Conservation (phyloP, 2,797 vertebrate species). For the Gymnopithys bicolor region DNA sequence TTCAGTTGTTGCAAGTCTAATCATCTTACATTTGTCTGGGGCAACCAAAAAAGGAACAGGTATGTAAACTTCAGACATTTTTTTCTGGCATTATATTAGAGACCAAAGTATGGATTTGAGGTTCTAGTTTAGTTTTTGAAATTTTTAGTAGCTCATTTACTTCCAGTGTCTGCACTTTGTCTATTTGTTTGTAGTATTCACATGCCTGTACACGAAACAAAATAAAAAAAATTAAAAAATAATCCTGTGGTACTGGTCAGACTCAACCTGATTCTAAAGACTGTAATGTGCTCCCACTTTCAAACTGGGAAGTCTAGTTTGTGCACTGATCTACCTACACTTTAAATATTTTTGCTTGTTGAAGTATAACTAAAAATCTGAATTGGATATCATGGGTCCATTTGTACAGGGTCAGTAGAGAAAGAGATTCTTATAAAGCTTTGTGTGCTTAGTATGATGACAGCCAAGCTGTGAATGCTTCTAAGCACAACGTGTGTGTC, state of each 20-base stretch:
- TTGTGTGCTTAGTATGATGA: neutral
- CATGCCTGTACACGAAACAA: neutral
- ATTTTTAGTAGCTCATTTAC: neutral
- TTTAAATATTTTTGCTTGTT: neutral
- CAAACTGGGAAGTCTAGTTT: neutral
- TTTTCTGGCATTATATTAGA: neutral
- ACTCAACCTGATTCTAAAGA: neutral
- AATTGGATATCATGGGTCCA: neutral
- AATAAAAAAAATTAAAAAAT: too few species aligned
- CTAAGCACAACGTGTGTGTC: neutral
- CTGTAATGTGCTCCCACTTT: neutral
- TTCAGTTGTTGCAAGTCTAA: constrained; percentile 99
- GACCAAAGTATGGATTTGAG: neutral
- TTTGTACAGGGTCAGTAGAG: neutral
- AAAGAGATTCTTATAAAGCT: neutral
- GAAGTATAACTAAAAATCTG: neutral
- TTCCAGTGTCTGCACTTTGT: neutral
- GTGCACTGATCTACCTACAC: neutral
- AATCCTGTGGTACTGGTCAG: neutral
- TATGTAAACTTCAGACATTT: constrained; percentile 70
- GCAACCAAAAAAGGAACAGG: constrained; percentile 97
- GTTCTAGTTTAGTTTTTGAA: neutral
- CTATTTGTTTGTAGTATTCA: neutral
- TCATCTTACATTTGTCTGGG: constrained; percentile 95
- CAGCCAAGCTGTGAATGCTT: neutral